Evolutionary conservation across 1,140 invertebrate genomes (phyloP).

Genomic region (Drosophila nigromelanica): DNA sequence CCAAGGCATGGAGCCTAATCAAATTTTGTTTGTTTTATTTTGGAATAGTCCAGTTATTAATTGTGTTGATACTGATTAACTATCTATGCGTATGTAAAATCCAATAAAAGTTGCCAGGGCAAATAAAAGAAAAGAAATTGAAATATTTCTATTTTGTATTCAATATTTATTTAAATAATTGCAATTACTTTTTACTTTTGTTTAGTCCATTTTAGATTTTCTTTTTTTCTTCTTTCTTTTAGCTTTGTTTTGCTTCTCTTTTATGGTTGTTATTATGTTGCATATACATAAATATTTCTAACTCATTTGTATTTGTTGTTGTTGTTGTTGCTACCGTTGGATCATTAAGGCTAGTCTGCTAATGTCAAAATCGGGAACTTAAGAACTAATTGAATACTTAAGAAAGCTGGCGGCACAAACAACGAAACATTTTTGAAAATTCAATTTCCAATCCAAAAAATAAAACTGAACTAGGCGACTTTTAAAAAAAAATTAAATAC

Average conservation of each 20-base stretch:
- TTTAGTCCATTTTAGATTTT: conserved; percentile 47
- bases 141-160: conserved; percentile 57
- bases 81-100: too few species aligned
- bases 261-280: conserved; percentile 23
- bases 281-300: conserved; percentile 45
- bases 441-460: background rate
- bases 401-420: conserved; percentile 29
- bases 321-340: conserved; percentile 24
- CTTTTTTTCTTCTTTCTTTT: conserved; percentile 41
- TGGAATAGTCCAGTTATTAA: too few species aligned
- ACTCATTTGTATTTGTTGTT: conserved; percentile 35
- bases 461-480: background rate
- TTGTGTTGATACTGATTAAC: too few species aligned
- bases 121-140: background rate
- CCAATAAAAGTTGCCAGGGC: too few species aligned
- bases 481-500: background rate
- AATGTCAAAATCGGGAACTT: conserved; percentile 50
- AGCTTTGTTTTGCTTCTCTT: conserved; percentile 19
- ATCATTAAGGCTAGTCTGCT: conserved; percentile 50
- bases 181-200: conserved; percentile 54
- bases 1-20: too few species aligned
- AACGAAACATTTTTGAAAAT: conserved; percentile 16
- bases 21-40: too few species aligned
- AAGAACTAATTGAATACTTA: conserved; percentile 71
- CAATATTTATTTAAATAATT: conserved; percentile 81